Percentiles rank a stretch among this genome's conserved stretches.
Evolutionary conservation across 2,888 invertebrate genomes (phyloP).

Genomic region (Orchesella flavescens): DNA sequence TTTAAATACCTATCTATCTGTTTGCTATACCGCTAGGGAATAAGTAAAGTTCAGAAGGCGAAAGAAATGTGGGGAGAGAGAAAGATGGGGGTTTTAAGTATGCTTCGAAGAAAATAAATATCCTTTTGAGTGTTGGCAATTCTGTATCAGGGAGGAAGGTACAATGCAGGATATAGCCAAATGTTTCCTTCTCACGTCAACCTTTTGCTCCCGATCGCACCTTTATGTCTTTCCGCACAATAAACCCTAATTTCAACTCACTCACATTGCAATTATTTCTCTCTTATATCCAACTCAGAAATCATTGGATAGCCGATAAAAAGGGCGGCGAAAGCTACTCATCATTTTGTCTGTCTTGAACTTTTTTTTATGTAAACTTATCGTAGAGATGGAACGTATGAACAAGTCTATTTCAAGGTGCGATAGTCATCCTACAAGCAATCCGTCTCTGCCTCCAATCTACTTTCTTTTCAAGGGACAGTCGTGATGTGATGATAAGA

Average conservation of each 20-base stretch:
- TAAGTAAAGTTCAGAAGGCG: conserved; percentile 9
- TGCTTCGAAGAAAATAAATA: neutral
- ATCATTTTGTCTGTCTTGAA: conserved; percentile 40
- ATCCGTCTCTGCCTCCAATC: neutral
- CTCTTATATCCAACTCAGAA: conserved; percentile 10
- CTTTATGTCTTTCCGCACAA: conserved; percentile 65
- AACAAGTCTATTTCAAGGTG: neutral
- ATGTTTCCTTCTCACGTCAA: conserved; percentile 65
- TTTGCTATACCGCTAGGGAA: neutral
- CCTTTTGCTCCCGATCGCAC: conserved; percentile 58
- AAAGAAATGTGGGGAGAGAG: neutral
- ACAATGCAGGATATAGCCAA: conserved; percentile 27
- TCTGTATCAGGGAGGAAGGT: neutral
- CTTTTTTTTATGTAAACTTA: conserved; percentile 13
- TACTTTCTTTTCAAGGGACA: neutral
- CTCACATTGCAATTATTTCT: conserved; percentile 53
- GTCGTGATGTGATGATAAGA: too few species aligned
- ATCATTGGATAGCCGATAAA: conserved; percentile 12
- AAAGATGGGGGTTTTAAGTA: neutral
- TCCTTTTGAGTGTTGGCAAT: neutral
- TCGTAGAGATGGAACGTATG: neutral
- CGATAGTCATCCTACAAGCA: neutral
- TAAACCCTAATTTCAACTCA: conserved; percentile 61
- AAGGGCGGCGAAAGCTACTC: conserved; percentile 22
- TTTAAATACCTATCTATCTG: neutral